phyloP scores from a whole-genome alignment of 2,888 invertebrate genomes.

The Osmoderma eremita region DNA sequence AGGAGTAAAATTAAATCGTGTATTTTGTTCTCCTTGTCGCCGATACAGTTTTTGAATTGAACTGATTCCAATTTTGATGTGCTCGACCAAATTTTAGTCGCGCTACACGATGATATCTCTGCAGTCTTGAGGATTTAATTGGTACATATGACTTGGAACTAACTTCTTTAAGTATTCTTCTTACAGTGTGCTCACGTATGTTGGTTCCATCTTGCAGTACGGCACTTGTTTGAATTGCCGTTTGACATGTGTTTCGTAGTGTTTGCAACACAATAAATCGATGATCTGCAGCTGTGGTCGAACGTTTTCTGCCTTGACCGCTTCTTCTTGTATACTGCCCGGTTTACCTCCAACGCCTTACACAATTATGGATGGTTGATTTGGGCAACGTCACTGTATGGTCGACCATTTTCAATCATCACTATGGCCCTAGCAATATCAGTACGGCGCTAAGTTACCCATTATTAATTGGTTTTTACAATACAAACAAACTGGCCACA shows the following conservation, averaged over 20 bases:
- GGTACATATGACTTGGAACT: slow-evolving; percentile 16
- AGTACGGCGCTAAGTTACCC: slow-evolving; percentile 11
- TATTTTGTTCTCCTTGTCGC: slow-evolving; percentile 30
- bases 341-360: slow-evolving; percentile 23
- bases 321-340: background rate
- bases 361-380: slow-evolving; percentile 17
- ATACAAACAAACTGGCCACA: background rate
- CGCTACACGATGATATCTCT: slow-evolving; percentile 18
- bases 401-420: background rate
- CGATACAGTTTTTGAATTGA: slow-evolving; percentile 26
- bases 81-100: background rate
- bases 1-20: slow-evolving; percentile 38
- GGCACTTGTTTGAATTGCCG: background rate
- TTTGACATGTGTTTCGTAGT: background rate
- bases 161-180: background rate
- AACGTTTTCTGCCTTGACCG: background rate
- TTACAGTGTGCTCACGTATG: too few species aligned
- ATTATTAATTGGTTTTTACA: background rate
- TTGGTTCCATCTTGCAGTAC: too few species aligned
- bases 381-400: slow-evolving; percentile 3
- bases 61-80: background rate
- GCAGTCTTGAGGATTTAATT: slow-evolving; percentile 24
- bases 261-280: background rate
- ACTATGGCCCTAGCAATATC: slow-evolving; percentile 8
- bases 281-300: background rate